Evolutionary conservation across 2,888 invertebrate species (phyloP), one percentile per base, ranked within the genome.

Genomic region (Aleiodes testaceus): DNA sequence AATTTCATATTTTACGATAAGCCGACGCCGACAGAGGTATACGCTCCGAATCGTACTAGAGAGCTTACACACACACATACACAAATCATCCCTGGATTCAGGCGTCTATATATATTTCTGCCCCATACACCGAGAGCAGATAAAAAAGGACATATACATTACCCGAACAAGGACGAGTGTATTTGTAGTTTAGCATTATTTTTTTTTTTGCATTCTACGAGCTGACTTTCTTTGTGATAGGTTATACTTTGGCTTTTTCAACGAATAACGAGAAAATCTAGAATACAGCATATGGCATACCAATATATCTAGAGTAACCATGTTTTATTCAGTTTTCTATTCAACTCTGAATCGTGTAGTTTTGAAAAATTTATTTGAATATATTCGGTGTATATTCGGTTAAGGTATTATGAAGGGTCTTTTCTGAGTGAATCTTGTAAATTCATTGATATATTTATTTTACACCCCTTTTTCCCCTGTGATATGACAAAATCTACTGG

Each of bases 1-100:
- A 63, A 69, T 69, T 69, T 69, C 45, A 69, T 69, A 69, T 69
- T 69, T 49, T 69, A 44, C 52, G 64, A 63, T 69, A 69, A 69
- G 61, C 63, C 69, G 63, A 44, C 16, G 14, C 52, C 52, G 52
- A 49, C 44, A 52, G 9, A 36, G 36, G 69, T 44, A 18, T 59
- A 59, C 18, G 52, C 50, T 61, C 11, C 20, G 52, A 53, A 30
- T 52, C 42, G 52, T 20, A 3, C 26, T 36, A 22, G n/a, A 44
- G 18, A 42, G 36, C 59, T 42, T 36, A 36, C 42, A 59, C 16
- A 59, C 36, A 59, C 59, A 59, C 16, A 42, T 18, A 36, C 59
- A 11, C 16, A 30, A 66, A 52, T 66, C 22, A 53, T 53, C 12
- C 11, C 65, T 30, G 14, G 65, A 42, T 53, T 42, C 42, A 50